A percentile compares a stretch with the other conserved stretches of the same genome.
These are phyloP conservation scores for Acanthopleura granulata DNA, from an alignment of 2,888 invertebrate genomes.

Conservation along the genomic window DNA sequence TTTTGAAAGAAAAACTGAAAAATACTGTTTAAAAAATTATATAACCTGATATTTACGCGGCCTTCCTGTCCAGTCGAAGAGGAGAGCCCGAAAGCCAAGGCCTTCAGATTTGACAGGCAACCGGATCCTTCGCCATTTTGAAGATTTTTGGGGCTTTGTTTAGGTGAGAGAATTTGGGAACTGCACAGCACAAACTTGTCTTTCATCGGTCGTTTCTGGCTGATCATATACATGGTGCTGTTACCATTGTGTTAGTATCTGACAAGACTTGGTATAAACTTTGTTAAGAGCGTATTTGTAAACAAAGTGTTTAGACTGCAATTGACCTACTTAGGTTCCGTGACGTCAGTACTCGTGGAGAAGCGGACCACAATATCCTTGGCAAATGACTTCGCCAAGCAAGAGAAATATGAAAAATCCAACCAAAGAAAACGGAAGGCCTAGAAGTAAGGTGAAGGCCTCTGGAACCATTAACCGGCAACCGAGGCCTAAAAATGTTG, in stretches of 20 bases:
- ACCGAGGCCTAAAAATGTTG: neutral
- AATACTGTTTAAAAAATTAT: no score
- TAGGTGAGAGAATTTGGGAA: neutral
- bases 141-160: neutral
- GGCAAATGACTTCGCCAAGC: slow-evolving; percentile 18
- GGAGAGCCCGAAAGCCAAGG: neutral
- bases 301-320: neutral
- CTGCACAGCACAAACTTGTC: neutral
- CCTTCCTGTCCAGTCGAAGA: neutral
- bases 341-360: slow-evolving; percentile 1
- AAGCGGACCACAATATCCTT: neutral
- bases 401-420: slow-evolving; percentile 18
- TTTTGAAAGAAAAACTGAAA: neutral
- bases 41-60: no score
- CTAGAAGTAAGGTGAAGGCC: neutral
- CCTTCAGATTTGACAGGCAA: neutral
- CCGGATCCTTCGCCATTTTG: slow-evolving; percentile 8
- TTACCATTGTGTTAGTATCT: neutral
- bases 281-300: no score
- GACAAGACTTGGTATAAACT: no score
- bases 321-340: neutral
- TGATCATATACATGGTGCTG: neutral
- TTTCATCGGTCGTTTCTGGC: neutral
- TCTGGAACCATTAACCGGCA: neutral
- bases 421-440: neutral